Evolutionary conservation across 2,888 invertebrate genomes (phyloP).

Genomic region (Tenthredo livida): DNA sequence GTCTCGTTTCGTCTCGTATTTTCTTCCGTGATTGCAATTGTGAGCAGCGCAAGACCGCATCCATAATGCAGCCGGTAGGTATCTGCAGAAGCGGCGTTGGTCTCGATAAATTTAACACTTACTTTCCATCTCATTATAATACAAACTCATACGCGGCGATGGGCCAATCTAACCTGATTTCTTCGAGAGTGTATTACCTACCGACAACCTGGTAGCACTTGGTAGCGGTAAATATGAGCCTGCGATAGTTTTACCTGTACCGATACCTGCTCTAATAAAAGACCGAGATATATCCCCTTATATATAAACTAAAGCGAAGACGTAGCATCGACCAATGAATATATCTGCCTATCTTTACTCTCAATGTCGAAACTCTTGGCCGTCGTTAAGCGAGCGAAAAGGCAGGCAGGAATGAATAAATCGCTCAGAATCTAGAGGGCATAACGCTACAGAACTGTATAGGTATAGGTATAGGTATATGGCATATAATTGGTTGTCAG

Average conservation of each 20-base stretch:
- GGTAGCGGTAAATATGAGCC: slow-evolving; percentile 43
- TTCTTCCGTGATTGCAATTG: slow-evolving; percentile 37
- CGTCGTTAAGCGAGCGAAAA: slow-evolving; percentile 46
- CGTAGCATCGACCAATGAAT: slow-evolving; percentile 12
- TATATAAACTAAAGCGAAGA: slow-evolving; percentile 12
- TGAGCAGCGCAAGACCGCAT: slow-evolving; percentile 28
- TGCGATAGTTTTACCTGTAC: not conserved
- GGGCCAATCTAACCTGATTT: slow-evolving; percentile 57
- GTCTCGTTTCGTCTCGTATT: slow-evolving; percentile 4
- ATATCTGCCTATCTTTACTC: slow-evolving; percentile 14
- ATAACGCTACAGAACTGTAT: not conserved
- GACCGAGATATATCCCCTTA: slow-evolving; percentile 35
- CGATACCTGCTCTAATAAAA: not conserved
- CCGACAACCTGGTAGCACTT: slow-evolving; percentile 4
- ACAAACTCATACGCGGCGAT: slow-evolving; percentile 53
- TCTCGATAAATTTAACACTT: slow-evolving; percentile 61
- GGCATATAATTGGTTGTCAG: slow-evolving; percentile 50
- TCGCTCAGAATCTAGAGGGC: slow-evolving; percentile 25
- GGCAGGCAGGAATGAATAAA: slow-evolving; percentile 28
- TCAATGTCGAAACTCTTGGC: slow-evolving; percentile 44
- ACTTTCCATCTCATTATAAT: slow-evolving; percentile 64
- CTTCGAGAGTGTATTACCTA: not conserved
- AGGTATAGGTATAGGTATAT: slow-evolving; percentile 18
- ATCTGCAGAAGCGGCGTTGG: slow-evolving; percentile 15
- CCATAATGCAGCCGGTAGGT: slow-evolving; percentile 37